Conservation (phyloP, 1,140 invertebrate species). For the Portunus trituberculatus region DNA sequence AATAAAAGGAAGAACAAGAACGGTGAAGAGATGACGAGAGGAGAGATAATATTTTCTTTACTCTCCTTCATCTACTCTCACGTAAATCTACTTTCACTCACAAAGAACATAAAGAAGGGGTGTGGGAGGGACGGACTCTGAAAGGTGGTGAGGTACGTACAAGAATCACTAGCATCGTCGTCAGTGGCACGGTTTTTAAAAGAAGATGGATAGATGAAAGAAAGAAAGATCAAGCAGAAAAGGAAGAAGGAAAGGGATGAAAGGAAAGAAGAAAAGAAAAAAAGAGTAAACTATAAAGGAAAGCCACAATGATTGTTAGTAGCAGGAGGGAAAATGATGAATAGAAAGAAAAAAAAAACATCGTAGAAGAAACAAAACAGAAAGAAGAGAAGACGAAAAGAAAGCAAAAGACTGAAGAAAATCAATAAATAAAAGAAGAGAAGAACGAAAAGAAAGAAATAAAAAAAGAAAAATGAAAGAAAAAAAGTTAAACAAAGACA, state of each 20-base stretch:
- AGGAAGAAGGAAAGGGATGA: not conserved
- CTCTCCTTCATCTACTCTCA: not conserved
- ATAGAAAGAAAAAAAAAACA: not conserved
- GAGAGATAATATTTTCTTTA: not conserved
- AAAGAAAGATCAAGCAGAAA: not conserved
- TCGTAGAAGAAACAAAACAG: not conserved
- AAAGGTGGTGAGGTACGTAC: not conserved
- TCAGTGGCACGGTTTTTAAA: not conserved
- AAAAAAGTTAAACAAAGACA: not conserved
- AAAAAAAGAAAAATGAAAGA: not conserved
- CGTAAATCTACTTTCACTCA: not conserved
- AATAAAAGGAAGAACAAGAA: not conserved
- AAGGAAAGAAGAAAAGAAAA: not conserved
- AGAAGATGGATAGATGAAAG: not conserved
- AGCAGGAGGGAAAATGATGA: not conserved
- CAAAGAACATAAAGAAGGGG: not conserved
- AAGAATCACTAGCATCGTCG: not conserved
- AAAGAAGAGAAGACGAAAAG: not conserved
- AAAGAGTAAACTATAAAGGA: not conserved
- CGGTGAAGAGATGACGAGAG: not conserved
- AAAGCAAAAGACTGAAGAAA: not conserved
- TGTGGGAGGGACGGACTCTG: not conserved
- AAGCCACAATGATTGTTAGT: not conserved
- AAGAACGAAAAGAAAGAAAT: not conserved
- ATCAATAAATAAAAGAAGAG: not conserved